These are phyloP conservation scores for Melanotaenia pygmaea DNA, from an alignment of 2,797 vertebrate species.

Conservation along the genomic window DNA sequence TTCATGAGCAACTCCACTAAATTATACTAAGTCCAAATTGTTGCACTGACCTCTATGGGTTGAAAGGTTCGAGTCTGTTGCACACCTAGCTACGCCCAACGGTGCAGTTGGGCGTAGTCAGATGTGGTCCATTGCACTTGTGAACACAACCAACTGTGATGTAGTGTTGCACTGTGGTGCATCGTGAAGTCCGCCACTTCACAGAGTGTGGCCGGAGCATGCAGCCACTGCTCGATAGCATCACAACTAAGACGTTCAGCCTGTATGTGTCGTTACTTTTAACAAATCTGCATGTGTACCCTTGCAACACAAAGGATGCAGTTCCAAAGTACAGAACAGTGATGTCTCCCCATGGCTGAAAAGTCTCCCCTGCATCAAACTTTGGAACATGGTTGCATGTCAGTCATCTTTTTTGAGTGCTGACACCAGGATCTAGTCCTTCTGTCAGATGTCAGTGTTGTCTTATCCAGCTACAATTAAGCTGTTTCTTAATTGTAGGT, in stretches of 20 bases:
- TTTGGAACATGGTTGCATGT: constrained; percentile 77
- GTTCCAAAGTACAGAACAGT: constrained; percentile 63
- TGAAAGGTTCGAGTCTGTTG: constrained; percentile 81
- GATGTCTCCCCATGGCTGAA: constrained; percentile 63
- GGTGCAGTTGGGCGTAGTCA: constrained; percentile 67
- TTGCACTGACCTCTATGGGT: constrained; percentile 81
- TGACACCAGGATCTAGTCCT: constrained; percentile 35
- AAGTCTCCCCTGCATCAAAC: constrained; percentile 66
- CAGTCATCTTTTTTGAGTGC: constrained; percentile 57
- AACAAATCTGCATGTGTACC: constrained; percentile 69
- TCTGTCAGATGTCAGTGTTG: constrained; percentile 54
- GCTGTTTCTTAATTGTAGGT: constrained; percentile 75
- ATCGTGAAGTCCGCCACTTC: constrained; percentile 70
- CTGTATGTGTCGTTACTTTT: constrained; percentile 56
- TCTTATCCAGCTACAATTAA: constrained; percentile 72
- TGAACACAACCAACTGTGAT: constrained; percentile 74
- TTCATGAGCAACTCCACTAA: constrained; percentile 64
- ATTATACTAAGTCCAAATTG: constrained; percentile 72
- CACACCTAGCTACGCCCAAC: constrained; percentile 73
- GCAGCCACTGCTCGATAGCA: constrained; percentile 64
- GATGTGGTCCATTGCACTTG: constrained; percentile 70
- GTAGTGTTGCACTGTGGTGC: constrained; percentile 67
- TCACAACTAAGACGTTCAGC: constrained; percentile 61
- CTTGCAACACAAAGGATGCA: constrained; percentile 56
- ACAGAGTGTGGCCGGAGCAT: constrained; percentile 71